Evolutionary conservation across 2,113 vertebrate genomes (phyloP).

Genomic region (Nannospalax galili): DNA sequence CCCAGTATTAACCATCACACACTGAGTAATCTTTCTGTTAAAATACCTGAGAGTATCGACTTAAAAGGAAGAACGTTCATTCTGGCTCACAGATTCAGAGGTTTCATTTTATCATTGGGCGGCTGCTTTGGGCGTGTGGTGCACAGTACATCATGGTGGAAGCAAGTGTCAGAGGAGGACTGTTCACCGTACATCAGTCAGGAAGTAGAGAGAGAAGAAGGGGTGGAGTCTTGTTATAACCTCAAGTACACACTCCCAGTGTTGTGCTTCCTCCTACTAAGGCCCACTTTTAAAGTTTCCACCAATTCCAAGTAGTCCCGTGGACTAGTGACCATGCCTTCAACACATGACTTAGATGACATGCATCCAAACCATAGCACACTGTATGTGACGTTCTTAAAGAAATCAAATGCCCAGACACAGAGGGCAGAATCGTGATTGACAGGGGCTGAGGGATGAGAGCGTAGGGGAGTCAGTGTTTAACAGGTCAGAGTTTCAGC

Average conservation of each 20-base stretch:
- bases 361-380: neutral
- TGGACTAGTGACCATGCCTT: neutral
- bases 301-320: accelerated
- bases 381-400: neutral
- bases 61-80: neutral
- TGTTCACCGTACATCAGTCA: neutral
- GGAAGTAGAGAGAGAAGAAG: neutral
- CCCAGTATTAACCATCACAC: neutral
- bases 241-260: neutral
- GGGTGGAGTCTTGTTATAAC: neutral
- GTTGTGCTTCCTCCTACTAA: too few species aligned
- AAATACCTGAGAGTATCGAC: neutral
- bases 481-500: neutral
- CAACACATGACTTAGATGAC: neutral
- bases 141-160: too few species aligned
- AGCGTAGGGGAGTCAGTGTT: neutral
- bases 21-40: neutral
- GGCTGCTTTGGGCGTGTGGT: too few species aligned
- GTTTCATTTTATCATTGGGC: too few species aligned
- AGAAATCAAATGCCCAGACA: neutral
- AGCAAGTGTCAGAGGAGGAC: neutral
- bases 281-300: neutral
- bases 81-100: neutral
- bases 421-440: neutral
- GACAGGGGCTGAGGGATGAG: neutral